Percentiles rank a stretch among this genome's conserved stretches.
Evolutionary conservation across 2,888 invertebrate species (phyloP).

Genomic region (Phytoseiulus persimilis): DNA sequence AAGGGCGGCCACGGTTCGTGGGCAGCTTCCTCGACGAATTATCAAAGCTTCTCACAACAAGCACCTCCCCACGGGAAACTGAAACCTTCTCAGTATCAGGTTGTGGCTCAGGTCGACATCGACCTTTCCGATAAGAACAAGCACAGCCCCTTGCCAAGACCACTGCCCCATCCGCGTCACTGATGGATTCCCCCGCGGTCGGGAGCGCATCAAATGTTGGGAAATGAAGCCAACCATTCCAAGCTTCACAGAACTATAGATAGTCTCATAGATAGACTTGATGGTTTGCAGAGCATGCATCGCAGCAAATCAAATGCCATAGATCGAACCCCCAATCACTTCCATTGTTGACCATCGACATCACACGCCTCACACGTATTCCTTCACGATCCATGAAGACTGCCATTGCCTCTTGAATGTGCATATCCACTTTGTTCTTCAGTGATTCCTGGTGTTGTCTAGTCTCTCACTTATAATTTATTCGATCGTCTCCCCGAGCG

Average conservation of each 20-base stretch:
- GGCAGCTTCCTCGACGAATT: conserved; percentile 33
- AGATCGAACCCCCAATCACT: neutral
- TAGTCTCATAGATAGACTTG: neutral
- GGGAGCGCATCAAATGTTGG: neutral
- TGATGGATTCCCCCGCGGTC: neutral
- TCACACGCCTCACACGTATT: neutral
- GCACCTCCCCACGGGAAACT: neutral
- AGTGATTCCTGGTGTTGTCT: neutral
- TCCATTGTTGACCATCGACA: neutral
- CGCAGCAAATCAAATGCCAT: conserved; percentile 5
- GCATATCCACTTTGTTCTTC: neutral
- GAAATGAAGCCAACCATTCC: neutral
- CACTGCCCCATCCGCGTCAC: neutral
- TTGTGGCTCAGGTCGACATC: conserved; percentile 35
- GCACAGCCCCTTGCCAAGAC: neutral
- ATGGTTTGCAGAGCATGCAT: neutral
- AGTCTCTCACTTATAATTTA: neutral
- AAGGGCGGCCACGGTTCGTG: neutral
- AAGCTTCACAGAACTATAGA: neutral
- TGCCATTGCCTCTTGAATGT: neutral
- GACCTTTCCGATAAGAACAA: conserved; percentile 29
- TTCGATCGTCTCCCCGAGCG: neutral
- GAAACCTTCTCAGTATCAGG: neutral
- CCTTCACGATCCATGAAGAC: neutral
- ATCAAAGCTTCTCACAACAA: neutral